These are phyloP conservation scores for Neodon shergylaensis DNA, from an alignment of 2,113 vertebrate species.

Conservation along the genomic window DNA sequence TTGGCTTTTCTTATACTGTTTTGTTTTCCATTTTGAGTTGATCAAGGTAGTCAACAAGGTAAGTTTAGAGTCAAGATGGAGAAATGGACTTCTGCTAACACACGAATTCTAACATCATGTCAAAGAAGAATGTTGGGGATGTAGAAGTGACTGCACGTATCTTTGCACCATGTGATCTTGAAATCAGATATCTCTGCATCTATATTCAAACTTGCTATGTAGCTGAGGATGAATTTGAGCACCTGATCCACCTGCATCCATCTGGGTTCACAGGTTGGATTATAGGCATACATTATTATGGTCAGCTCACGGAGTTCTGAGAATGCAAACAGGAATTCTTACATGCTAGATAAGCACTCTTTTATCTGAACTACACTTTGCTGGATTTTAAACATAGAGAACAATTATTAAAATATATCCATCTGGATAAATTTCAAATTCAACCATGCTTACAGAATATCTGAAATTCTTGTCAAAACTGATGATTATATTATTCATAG, in stretches of 20 bases:
- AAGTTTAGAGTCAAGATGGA: not conserved
- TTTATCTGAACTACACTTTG: not conserved
- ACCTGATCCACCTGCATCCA: not conserved
- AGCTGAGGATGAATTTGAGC: not conserved
- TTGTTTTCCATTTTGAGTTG: not conserved
- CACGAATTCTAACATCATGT: not conserved
- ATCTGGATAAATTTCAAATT: not conserved
- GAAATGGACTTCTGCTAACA: not conserved
- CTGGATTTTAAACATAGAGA: not conserved
- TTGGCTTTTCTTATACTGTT: not conserved
- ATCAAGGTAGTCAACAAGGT: not conserved
- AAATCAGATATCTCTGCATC: not conserved
- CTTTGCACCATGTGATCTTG: not conserved
- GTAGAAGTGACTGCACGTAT: not conserved
- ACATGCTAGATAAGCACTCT: not conserved
- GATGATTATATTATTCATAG: not conserved
- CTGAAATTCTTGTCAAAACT: not conserved
- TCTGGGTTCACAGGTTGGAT: not conserved
- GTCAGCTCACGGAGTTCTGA: not conserved
- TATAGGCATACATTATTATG: not conserved
- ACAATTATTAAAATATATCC: not conserved
- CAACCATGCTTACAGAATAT: not conserved
- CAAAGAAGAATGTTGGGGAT: not conserved
- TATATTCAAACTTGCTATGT: not conserved
- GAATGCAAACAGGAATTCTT: not conserved